Conservation (phyloP, 2,888 invertebrate species). For the Agriopis leucophaearia region DNA sequence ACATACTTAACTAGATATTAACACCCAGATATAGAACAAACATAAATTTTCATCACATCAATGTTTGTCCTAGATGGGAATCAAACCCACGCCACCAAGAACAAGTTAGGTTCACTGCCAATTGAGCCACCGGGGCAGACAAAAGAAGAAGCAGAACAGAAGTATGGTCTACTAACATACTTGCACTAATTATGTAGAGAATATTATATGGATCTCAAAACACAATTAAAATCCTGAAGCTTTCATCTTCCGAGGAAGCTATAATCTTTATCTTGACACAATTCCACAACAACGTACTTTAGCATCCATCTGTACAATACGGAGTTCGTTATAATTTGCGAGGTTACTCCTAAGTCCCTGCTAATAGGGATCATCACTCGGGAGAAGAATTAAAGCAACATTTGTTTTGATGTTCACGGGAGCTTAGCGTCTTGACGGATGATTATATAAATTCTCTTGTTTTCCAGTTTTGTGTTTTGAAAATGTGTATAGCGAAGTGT, state of each 20-base stretch:
- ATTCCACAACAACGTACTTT: constrained; percentile 18
- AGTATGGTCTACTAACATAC: too few relatives aligned
- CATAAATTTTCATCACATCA: too few relatives aligned
- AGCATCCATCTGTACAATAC: constrained; percentile 24
- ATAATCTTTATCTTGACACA: constrained; percentile 13
- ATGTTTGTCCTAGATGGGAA: too few relatives aligned
- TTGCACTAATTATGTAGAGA: too few relatives aligned
- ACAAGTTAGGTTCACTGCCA: too few relatives aligned
- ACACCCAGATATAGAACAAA: too few relatives aligned
- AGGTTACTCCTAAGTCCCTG: constrained; percentile 82
- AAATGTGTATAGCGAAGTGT: background rate
- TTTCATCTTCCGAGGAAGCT: background rate
- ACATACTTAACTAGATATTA: too few relatives aligned
- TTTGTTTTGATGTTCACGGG: constrained; percentile 82
- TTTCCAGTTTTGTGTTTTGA: constrained; percentile 45
- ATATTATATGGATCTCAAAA: too few relatives aligned
- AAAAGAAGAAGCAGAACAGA: too few relatives aligned
- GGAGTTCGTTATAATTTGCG: constrained; percentile 81
- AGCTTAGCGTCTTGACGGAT: constrained; percentile 58
- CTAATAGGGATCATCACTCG: constrained; percentile 84
- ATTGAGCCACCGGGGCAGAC: too few relatives aligned
- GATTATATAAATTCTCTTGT: constrained; percentile 57
- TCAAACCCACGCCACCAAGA: too few relatives aligned
- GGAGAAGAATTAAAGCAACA: constrained; percentile 78
- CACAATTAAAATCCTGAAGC: background rate